Conservation (phyloP, 2,888 invertebrate genomes). For the Nephrotoma appendiculata region DNA sequence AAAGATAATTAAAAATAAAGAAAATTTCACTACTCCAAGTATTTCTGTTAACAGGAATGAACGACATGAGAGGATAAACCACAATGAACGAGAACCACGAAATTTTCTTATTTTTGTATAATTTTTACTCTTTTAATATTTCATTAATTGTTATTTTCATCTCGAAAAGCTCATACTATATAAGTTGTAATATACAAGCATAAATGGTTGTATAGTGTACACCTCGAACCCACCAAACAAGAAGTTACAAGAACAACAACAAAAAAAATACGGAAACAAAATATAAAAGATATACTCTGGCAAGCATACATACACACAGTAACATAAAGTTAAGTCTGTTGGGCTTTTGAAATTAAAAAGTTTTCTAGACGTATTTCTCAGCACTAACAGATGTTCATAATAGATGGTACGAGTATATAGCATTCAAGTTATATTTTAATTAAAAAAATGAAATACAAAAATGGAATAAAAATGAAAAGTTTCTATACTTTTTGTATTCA, state of each 20-base stretch:
- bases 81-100: background rate
- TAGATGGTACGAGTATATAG: background rate
- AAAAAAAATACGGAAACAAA: background rate
- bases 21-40: background rate
- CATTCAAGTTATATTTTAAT: background rate
- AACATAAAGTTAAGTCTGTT: slow-evolving; percentile 1
- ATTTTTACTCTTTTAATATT: background rate
- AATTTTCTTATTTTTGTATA: background rate
- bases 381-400: background rate
- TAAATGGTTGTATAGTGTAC: background rate
- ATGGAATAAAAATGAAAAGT: background rate
- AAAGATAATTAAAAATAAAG: background rate
- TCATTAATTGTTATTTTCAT: background rate
- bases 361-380: background rate
- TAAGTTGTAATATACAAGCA: background rate
- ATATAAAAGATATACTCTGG: background rate
- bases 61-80: background rate
- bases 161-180: background rate
- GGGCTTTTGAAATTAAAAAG: background rate
- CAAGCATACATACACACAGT: background rate
- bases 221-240: background rate
- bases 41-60: background rate
- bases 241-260: background rate
- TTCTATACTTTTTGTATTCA: background rate
- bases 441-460: background rate